Percentiles rank a stretch among this genome's conserved stretches.
Evolutionary conservation across 2,113 vertebrate species (phyloP).

Genomic region (Albula glossodonta): DNA sequence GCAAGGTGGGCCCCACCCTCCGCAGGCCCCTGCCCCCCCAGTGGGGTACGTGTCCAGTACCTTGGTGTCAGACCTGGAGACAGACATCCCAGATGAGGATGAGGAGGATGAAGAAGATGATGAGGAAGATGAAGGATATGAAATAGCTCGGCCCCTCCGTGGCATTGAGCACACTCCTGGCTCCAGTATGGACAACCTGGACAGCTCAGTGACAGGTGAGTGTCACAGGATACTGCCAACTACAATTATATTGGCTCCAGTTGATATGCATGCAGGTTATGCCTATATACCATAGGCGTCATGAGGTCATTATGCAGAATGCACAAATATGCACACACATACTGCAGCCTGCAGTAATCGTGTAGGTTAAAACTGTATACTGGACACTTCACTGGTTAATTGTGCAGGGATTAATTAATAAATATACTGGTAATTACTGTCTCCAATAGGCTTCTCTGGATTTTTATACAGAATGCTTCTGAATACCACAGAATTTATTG

Average conservation of each 20-base stretch:
- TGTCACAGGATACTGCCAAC: neutral
- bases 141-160: slow-evolving; percentile 82
- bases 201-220: slow-evolving; percentile 96
- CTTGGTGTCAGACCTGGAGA: slow-evolving; percentile 96
- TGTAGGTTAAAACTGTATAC: neutral
- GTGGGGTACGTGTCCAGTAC: slow-evolving; percentile 94
- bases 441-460: neutral
- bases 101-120: slow-evolving; percentile 83
- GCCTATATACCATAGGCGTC: neutral
- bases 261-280: no score
- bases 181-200: slow-evolving; percentile 97
- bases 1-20: slow-evolving; percentile 88
- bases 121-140: slow-evolving; percentile 84
- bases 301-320: neutral
- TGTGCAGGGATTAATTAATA: neutral
- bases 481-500: neutral
- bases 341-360: neutral
- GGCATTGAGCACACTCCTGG: slow-evolving; percentile 92
- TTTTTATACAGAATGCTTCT: neutral
- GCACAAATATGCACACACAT: neutral
- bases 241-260: no score
- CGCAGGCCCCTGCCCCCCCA: slow-evolving; percentile 90
- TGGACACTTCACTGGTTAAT: neutral
- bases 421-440: no score
- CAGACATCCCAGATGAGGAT: slow-evolving; percentile 87